Conservation (phyloP, 2,888 invertebrate genomes). For the Notocelia uddmanniana region DNA sequence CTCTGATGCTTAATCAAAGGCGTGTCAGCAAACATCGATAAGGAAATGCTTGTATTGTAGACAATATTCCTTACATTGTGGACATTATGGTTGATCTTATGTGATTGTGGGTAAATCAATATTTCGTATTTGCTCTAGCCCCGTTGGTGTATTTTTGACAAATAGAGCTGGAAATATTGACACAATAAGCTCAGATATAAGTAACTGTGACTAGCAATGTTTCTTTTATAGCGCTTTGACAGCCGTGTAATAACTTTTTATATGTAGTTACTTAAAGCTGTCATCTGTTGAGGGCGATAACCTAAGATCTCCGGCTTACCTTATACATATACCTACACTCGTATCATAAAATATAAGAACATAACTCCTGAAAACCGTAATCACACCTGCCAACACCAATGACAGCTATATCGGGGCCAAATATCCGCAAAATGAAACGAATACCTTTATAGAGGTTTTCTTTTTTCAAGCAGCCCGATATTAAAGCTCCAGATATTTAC, state of each 20-base stretch:
- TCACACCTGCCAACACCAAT: conserved; percentile 6
- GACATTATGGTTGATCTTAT: not conserved
- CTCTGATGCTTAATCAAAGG: conserved; percentile 53
- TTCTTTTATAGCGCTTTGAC: too few relatives aligned
- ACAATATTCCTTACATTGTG: conserved; percentile 12
- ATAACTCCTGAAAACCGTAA: not conserved
- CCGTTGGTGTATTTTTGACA: too few relatives aligned
- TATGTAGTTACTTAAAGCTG: too few relatives aligned
- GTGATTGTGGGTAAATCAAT: not conserved
- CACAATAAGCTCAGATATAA: too few relatives aligned
- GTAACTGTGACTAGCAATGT: too few relatives aligned
- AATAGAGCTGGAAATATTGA: too few relatives aligned
- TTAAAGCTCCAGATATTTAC: conserved; percentile 40
- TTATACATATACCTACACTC: not conserved
- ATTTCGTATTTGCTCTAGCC: not conserved
- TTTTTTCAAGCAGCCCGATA: conserved; percentile 32
- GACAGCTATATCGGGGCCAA: conserved; percentile 8
- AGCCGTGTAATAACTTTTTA: too few relatives aligned
- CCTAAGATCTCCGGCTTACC: not conserved
- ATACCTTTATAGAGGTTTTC: conserved; percentile 13
- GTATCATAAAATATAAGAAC: not conserved
- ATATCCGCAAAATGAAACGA: conserved; percentile 26
- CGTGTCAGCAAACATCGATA: conserved; percentile 46
- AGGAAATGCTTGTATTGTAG: conserved; percentile 1
- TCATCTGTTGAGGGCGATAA: too few relatives aligned